Conservation (phyloP, 2,888 invertebrate genomes). For the Papilio elwesi region DNA sequence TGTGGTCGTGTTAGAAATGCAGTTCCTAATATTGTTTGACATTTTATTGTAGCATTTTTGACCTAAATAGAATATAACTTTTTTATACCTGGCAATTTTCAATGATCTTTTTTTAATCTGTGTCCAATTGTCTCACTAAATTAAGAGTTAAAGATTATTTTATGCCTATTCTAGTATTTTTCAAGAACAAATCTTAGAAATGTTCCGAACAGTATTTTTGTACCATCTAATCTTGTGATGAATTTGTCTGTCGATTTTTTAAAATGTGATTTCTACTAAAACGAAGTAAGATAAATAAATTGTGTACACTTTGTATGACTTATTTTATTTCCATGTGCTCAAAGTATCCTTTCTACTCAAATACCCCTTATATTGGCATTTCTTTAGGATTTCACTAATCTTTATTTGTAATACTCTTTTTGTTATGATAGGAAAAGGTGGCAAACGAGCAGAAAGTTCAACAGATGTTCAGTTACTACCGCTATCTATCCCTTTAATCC, state of each 20-base stretch:
- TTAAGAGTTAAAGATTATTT: constrained; percentile 27
- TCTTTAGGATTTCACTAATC: too few species aligned
- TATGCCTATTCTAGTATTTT: constrained; percentile 42
- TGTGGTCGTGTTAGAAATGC: constrained; percentile 27
- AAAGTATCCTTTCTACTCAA: too few species aligned
- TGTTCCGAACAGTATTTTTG: constrained; percentile 77
- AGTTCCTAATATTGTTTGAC: constrained; percentile 38
- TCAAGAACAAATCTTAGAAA: constrained; percentile 42
- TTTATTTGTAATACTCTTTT: too few species aligned
- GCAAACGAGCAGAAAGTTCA: too few species aligned
- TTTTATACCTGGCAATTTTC: constrained; percentile 33
- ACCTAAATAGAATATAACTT: constrained; percentile 15
- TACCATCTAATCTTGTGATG: constrained; percentile 74
- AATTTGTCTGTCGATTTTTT: constrained; percentile 64
- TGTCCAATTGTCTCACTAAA: constrained; percentile 51
- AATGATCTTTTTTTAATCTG: constrained; percentile 41
- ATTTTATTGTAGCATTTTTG: constrained; percentile 11
- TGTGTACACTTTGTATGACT: constrained; percentile 74
- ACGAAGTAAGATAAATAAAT: constrained; percentile 72
- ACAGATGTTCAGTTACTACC: too few species aligned
- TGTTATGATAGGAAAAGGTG: too few species aligned
- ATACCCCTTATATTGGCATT: too few species aligned
- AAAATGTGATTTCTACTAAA: constrained; percentile 74
- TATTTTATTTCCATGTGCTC: constrained; percentile 46
- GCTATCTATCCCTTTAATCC: too few species aligned